A percentile compares a stretch with the other conserved stretches of the same genome.
Conservation (phyloP, 2,113 vertebrate genomes). For the Rhizomys pruinosus region DNA sequence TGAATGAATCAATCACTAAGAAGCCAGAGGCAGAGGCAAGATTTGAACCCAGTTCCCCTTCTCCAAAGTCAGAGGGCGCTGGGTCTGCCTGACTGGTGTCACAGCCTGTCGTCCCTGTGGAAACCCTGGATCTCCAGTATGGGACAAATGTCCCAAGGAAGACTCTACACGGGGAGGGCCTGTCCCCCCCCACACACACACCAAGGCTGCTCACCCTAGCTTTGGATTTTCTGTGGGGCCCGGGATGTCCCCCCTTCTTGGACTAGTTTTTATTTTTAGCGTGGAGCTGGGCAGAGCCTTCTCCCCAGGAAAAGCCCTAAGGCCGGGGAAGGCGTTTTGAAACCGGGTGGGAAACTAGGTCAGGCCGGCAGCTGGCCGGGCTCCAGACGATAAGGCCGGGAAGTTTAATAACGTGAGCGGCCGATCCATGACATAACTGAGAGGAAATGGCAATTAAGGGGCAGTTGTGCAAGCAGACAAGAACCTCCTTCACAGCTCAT, state of each 20-base stretch:
- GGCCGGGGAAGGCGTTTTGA: constrained; percentile 47
- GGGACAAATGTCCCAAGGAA: constrained; percentile 12
- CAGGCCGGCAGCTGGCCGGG: constrained; percentile 55
- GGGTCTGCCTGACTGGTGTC: not conserved
- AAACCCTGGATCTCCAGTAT: not conserved
- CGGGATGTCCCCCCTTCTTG: not conserved
- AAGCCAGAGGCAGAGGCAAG: not conserved
- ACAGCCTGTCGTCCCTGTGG: not conserved
- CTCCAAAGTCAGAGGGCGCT: not conserved
- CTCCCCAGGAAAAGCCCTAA: constrained; percentile 37
- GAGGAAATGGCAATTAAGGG: constrained; percentile 76
- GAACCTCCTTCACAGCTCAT: constrained; percentile 81
- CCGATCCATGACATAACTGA: constrained; percentile 69
- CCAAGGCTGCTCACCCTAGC: not conserved
- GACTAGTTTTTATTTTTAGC: constrained; percentile 72
- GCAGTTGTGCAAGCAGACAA: constrained; percentile 66
- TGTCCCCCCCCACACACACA: not conserved
- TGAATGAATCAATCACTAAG: not conserved
- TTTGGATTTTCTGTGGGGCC: not conserved
- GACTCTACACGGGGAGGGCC: constrained; percentile 14
- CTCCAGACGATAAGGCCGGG: constrained; percentile 53
- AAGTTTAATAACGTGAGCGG: constrained; percentile 62
- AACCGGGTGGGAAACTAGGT: constrained; percentile 73
- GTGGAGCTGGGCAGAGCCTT: constrained; percentile 45
- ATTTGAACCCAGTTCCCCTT: not conserved